A percentile compares a stretch with the other conserved stretches of the same genome.
Evolutionary conservation across 1,140 invertebrate genomes (phyloP).

Genomic region (Cepaea nemoralis): DNA sequence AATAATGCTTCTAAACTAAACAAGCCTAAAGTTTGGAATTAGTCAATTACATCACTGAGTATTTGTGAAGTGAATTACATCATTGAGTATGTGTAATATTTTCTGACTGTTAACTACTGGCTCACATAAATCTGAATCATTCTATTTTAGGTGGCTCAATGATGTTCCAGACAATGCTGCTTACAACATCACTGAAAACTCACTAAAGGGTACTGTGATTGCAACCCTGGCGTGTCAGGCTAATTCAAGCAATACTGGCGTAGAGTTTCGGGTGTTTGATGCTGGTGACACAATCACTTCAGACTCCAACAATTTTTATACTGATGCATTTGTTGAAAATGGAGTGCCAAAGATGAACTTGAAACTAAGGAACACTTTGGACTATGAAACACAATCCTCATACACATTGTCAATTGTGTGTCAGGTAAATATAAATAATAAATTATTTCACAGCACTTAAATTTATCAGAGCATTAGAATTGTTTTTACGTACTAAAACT

Average conservation of each 20-base stretch:
- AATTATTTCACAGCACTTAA: too few relatives aligned
- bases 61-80: too few relatives aligned
- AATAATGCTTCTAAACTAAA: too few relatives aligned
- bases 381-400: neutral
- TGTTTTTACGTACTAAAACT: too few relatives aligned
- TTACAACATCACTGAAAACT: neutral
- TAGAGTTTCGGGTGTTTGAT: slow-evolving; percentile 8
- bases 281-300: neutral
- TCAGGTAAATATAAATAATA: slow-evolving; percentile 19
- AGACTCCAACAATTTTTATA: neutral
- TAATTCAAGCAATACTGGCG: neutral
- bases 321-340: neutral
- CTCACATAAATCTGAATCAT: too few relatives aligned
- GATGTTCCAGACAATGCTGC: neutral
- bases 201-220: neutral
- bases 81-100: too few relatives aligned
- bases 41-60: too few relatives aligned
- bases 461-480: too few relatives aligned
- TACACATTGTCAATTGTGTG: slow-evolving; percentile 4
- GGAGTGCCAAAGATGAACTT: neutral
- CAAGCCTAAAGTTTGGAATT: too few relatives aligned
- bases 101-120: too few relatives aligned
- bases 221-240: neutral
- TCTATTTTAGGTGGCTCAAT: slow-evolving; percentile 11
- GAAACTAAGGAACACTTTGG: neutral